Conservation (phyloP, 2,888 invertebrate genomes). For the Micoletzkya japonica region DNA sequence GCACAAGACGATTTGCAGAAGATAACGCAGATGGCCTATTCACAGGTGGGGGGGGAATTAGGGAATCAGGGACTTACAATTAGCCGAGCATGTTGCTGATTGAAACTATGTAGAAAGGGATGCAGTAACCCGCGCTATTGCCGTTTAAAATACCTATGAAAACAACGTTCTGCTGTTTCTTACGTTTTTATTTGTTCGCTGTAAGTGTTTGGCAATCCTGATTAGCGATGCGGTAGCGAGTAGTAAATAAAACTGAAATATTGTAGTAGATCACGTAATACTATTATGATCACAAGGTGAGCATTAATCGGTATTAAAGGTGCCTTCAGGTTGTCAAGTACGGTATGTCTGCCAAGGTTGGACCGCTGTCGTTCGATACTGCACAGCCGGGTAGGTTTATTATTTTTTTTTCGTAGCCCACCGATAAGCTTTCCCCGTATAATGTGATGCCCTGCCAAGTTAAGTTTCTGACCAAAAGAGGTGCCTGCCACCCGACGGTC, state of each 20-base stretch:
- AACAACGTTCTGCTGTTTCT: background rate
- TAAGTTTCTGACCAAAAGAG: too few relatives aligned
- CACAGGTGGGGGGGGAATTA: constrained; percentile 77
- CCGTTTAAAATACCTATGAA: background rate
- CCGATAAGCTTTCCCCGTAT: constrained; percentile 74
- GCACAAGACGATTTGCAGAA: constrained; percentile 98
- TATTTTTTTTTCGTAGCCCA: constrained; percentile 70
- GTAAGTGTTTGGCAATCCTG: too few relatives aligned
- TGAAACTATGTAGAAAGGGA: background rate
- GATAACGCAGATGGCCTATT: constrained; percentile 95
- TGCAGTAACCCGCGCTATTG: background rate
- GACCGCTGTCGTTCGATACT: constrained; percentile 93
- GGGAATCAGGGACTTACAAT: background rate
- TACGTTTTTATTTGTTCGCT: too few relatives aligned
- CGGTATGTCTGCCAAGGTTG: constrained; percentile 96
- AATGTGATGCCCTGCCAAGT: too few relatives aligned
- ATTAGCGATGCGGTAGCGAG: too few relatives aligned
- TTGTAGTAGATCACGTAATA: too few relatives aligned
- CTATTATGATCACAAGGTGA: background rate
- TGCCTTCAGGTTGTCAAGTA: constrained; percentile 83
- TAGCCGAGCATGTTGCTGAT: background rate
- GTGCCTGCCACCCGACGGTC: too few relatives aligned
- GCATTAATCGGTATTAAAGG: too few relatives aligned
- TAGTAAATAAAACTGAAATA: too few relatives aligned
- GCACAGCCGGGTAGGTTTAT: constrained; percentile 81